phyloP scores from a whole-genome alignment of 2,888 invertebrate species.

The Steromphala cineraria region DNA sequence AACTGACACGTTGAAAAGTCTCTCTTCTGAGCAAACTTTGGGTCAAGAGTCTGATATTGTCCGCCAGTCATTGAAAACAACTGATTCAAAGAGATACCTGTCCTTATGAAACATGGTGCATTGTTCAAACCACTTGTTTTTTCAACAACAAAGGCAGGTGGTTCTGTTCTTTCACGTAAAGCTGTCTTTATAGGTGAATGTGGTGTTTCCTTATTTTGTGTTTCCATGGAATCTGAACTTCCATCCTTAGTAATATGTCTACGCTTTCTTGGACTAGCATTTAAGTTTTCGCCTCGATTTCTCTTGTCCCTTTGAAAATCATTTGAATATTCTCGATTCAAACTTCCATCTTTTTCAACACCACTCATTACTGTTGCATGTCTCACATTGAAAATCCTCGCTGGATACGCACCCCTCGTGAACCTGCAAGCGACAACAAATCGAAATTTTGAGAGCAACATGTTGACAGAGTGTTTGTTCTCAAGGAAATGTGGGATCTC shows the following conservation, averaged over 20 bases:
- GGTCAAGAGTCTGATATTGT: not conserved
- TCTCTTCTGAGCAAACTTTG: too few relatives aligned
- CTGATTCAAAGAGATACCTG: not conserved
- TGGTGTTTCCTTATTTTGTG: not conserved
- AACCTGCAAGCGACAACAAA: not conserved
- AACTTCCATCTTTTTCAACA: not conserved
- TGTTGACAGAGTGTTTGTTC: not conserved
- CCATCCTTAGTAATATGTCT: not conserved
- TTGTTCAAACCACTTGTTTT: not conserved
- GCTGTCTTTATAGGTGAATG: not conserved
- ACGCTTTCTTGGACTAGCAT: not conserved
- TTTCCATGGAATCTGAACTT: not conserved
- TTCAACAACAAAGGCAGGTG: not conserved
- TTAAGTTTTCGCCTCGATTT: not conserved
- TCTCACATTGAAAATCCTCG: not conserved
- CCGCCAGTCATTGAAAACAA: not conserved
- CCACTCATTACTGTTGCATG: not conserved
- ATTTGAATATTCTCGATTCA: not conserved
- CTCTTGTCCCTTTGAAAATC: not conserved
- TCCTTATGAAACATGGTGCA: not conserved
- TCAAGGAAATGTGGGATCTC: too few relatives aligned
- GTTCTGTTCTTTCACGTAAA: not conserved
- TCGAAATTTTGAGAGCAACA: not conserved
- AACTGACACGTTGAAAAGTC: too few relatives aligned
- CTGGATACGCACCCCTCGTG: not conserved